Base-by-base conservation (phyloP, 2,888 invertebrate species). In the Galerucella calmariensis region DNA sequence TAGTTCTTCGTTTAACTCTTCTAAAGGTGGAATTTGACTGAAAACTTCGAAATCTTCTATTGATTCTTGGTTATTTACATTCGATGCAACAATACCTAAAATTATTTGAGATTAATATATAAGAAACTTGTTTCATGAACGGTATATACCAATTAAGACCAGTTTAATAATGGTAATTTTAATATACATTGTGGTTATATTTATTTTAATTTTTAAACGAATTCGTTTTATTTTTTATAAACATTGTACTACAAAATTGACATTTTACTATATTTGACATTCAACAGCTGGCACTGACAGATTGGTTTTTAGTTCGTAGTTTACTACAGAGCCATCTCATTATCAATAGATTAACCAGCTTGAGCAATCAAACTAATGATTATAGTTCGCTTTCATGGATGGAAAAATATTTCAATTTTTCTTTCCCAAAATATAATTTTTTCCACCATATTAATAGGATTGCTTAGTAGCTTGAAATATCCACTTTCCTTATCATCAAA, bases 1-100 rank as follows among this genome's bases (percentile, higher is more conserved):
- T n/a, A 14, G 20, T 61, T 35, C 35, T 56, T 68, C 67, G 9
- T 20, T 56, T n/a, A 53, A 53, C 8, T n/a, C 53, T 53, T n/a
- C 53, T 56, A 16, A 16, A 56, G 16, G 56, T 20, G 20, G 16
- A 16, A 20, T 10, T 56, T 53, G 48, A 12, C 14, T 5, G 4
- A 48, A 11, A 48, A 2, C n/a, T 56, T 20, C 10, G 56, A 56
- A 20, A 16, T 8, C n/a, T 51, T 51, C 48, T 48, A 53, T n/a
- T 53, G 53, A n/a, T 53, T 53, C n/a, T 20, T 56, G 9, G 16
- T 16, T 20, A 20, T 56, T 20, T 20, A 56, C 16, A 56, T 56
- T 56, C 11, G 56, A 56, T 10, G 10, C 20, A 56, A 56, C 56
- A 20, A 56, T 11, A 56, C 56, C 56, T 56, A 56, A 56, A 56